Evolutionary conservation across 2,888 invertebrate genomes (phyloP), one percentile per base, ranked within the genome.

Genomic region (Calameuta idolon): DNA sequence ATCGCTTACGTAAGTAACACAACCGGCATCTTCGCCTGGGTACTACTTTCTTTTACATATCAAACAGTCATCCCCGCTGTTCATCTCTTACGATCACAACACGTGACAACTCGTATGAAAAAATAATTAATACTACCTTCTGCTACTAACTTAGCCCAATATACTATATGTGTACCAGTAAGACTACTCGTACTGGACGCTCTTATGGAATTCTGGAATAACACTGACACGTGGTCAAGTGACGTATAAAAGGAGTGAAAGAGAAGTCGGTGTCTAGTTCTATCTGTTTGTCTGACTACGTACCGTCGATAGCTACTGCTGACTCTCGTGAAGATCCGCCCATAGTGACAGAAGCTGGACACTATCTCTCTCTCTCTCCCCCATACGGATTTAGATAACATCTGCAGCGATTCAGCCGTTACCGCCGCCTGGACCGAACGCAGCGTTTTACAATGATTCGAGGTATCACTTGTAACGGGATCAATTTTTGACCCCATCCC

Each of bases 321-420:
- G 23, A 55, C 55, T 55, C 55, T 55, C 9, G 40, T 15, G 55
- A 55, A 55, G 55, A 55, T 55, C 55, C 55, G 55, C 55, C 55
- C 55, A 55, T 55, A 55, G 23, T 55, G 55, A 55, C 55, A 55
- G 55, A 55, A 55, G 23, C 55, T 55, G 23, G 5, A 55, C 55
- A 55, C 55, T 23, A 5, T 23, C 71, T 71, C 11, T 31, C 31
- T 31, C 12, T 69, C 69, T 30, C 31, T 69, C 11, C 30, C 69
- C 12, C 69, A 79, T 85, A 87, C 88, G 82, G 83, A 89, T 89
- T 90, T 89, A 89, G 88, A 86, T 82, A 81, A 85, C 89, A 88
- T 89, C 87, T 89, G 89, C 87, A 84, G 55, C 23, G 55, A 55
- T 23, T 55, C 55, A 23, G 9, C 23, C 55, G 23, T 55, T 23